Conservation (phyloP, 1,140 invertebrate species). For the Pachyrhynchus sulphureomaculatus region DNA sequence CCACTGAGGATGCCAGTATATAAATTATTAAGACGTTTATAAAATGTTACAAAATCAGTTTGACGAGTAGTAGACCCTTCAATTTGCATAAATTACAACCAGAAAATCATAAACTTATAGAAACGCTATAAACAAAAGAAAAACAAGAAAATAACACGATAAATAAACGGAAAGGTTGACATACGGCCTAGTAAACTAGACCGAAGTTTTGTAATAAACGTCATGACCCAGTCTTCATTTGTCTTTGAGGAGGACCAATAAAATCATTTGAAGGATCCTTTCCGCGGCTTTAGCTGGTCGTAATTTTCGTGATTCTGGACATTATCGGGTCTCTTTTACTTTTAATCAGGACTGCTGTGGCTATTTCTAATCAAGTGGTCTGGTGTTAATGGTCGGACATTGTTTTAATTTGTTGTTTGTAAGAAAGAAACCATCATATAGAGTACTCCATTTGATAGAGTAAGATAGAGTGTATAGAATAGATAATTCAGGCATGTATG, state of each 20-base stretch:
- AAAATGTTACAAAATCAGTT: too few species aligned
- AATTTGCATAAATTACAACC: too few species aligned
- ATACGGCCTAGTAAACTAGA: conserved; percentile 7
- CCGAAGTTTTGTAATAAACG: conserved; percentile 26
- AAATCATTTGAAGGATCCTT: conserved; percentile 32
- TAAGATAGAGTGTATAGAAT: too few species aligned
- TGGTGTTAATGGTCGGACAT: conserved; percentile 7
- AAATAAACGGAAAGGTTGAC: conserved; percentile 2
- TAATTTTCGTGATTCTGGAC: conserved; percentile 31
- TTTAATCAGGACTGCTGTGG: conserved; percentile 30
- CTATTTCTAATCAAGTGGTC: conserved; percentile 33
- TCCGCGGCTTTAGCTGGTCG: conserved; percentile 7
- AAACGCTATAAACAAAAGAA: too few species aligned
- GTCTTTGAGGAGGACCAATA: conserved; percentile 32
- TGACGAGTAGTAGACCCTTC: too few species aligned
- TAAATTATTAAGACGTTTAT: too few species aligned
- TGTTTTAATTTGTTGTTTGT: conserved; percentile 12
- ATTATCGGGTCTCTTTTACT: conserved; percentile 25
- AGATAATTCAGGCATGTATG: too few species aligned
- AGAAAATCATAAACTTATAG: too few species aligned
- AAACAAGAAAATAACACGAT: too few species aligned
- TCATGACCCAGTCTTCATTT: conserved; percentile 35
- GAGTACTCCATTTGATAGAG: too few species aligned
- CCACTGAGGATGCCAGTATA: too few species aligned
- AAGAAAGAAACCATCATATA: too few species aligned